Evolutionary conservation across 2,888 invertebrate genomes (phyloP).

Genomic region (Meiosimyza decipiens): DNA sequence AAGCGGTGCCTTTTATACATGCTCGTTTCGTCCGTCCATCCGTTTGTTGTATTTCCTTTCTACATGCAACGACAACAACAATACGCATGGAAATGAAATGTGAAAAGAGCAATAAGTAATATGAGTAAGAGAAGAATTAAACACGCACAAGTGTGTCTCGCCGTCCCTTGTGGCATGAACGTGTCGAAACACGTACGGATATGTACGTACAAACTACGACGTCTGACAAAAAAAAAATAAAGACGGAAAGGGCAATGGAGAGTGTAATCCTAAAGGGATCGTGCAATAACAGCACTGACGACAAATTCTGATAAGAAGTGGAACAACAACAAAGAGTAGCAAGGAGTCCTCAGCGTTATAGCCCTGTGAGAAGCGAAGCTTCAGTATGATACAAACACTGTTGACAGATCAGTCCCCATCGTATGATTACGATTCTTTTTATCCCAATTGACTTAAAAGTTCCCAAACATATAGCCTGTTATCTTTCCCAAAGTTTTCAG

Average conservation of each 20-base stretch:
- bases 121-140: conserved; percentile 41
- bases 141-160: conserved; percentile 47
- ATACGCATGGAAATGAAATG: conserved; percentile 40
- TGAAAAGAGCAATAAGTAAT: conserved; percentile 37
- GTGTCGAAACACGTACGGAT: conserved; percentile 30
- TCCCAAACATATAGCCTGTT: too few species aligned
- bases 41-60: conserved; percentile 41
- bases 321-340: not conserved
- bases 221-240: not conserved
- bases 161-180: conserved; percentile 36
- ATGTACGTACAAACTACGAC: not conserved
- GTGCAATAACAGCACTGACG: conserved; percentile 32
- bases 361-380: not conserved
- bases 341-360: too few species aligned
- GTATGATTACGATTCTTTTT: too few species aligned
- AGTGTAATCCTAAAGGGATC: conserved; percentile 29
- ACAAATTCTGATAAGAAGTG: conserved; percentile 27
- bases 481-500: too few species aligned
- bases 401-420: too few species aligned
- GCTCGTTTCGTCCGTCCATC: conserved; percentile 25
- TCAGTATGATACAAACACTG: too few species aligned
- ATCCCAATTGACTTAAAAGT: too few species aligned
- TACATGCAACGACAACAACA: conserved; percentile 23
- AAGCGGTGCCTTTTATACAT: conserved; percentile 59
- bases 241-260: conserved; percentile 31